Percentiles rank a stretch among this genome's conserved stretches.
These are phyloP conservation scores for Agrotis ipsilon DNA, from an alignment of 2,888 invertebrate species.

Conservation along the genomic window DNA sequence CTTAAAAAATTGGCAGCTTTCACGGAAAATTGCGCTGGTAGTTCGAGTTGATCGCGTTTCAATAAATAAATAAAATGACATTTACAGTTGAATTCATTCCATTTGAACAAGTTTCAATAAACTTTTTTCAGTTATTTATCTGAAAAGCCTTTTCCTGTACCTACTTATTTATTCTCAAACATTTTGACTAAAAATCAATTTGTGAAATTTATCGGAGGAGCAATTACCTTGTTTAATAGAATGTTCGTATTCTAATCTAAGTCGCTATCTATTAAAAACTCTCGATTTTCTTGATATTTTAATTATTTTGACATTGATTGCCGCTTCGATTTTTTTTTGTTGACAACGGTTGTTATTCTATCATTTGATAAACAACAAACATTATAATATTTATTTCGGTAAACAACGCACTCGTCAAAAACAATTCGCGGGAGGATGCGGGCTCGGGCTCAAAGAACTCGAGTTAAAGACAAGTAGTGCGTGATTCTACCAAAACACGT, in stretches of 20 bases:
- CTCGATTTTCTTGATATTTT: background rate
- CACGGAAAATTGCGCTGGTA: slow-evolving; percentile 18
- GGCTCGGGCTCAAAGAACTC: slow-evolving; percentile 59
- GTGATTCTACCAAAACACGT: slow-evolving; percentile 47
- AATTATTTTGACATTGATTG: background rate
- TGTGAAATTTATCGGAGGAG: no score
- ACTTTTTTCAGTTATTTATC: slow-evolving; percentile 22
- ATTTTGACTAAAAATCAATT: background rate
- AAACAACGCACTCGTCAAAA: slow-evolving; percentile 52
- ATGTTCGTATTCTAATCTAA: background rate
- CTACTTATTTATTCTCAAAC: background rate
- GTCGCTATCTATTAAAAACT: background rate
- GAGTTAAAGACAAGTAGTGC: slow-evolving; percentile 50
- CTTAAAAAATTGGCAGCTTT: slow-evolving; percentile 6
- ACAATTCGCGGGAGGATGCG: slow-evolving; percentile 59
- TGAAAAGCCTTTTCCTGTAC: background rate
- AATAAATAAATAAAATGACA: slow-evolving; percentile 42
- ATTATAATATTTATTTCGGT: slow-evolving; percentile 50
- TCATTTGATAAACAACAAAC: slow-evolving; percentile 16
- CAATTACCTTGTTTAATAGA: background rate
- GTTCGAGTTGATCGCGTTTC: slow-evolving; percentile 25
- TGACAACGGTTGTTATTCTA: slow-evolving; percentile 1
- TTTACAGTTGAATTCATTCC: slow-evolving; percentile 29
- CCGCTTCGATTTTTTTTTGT: background rate
- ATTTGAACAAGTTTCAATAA: slow-evolving; percentile 40